Evolutionary conservation across 2,797 vertebrate genomes (phyloP), one percentile per base, ranked within the genome.

Genomic region (Myiotriccus ornatus): DNA sequence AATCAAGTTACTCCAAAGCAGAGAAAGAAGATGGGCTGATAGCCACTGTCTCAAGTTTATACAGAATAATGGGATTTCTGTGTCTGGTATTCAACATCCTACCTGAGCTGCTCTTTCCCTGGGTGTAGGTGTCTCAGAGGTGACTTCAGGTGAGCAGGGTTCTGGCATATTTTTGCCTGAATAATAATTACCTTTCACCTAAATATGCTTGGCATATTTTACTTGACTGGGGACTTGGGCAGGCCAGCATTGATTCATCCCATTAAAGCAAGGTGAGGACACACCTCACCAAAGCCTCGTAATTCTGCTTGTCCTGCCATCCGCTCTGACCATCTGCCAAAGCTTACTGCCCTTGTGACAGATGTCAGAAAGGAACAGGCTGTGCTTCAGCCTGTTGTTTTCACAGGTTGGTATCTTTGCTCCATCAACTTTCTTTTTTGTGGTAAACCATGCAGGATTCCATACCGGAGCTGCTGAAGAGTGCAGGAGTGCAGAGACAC

Each of bases 81-180:
- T 50, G 52, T 65, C 49, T 86, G 34, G 37, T 69, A 67, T 84
- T 92, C 65, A 92, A 52, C 47, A 43, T 60, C 80, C 89, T 87
- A 75, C 49, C 62, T 89, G 32, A 81, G 57, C 49, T 92, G 46
- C 47, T 90, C 21, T 24, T 73, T 47, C 67, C 53, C 25, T 80
- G 50, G 1, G 5, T 35, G 14, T 24, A 21, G 27, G 10, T 49
- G 57, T 84, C 77, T 84, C 64, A 70, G 47, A 74, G 65, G 53
- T 78, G 49, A 81, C 49, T 75, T 43, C 28, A 68, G 62, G 30
- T 70, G 60, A 86, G 44, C 44, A 49, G 39, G 22, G 20, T 63
- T 88, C 71, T 65, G 55, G 28, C 28, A 30, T 30, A 30, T 30
- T 30, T 52, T 30, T 52, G 28, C 28, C 28, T 52, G 50, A 52